Conservation (phyloP, 2,797 vertebrate genomes). For the Monodelphis domestica region DNA sequence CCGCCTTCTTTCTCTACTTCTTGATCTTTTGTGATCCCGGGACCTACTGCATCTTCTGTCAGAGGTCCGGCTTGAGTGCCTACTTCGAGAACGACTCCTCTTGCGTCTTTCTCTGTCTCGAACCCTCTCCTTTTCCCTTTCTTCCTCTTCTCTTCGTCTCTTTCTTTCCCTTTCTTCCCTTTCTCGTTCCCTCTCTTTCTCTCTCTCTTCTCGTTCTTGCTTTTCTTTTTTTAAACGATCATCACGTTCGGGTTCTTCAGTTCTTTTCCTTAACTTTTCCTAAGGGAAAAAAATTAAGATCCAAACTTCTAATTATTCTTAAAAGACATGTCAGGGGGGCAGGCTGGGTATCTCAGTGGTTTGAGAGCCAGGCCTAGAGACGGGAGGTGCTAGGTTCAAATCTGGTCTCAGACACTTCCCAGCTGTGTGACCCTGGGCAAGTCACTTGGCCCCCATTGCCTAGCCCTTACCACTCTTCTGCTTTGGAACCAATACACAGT, state of each 20-base stretch:
- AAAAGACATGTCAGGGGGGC: neutral
- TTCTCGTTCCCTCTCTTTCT: constrained; percentile 88
- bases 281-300: constrained; percentile 69
- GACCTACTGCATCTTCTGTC: constrained; percentile 95
- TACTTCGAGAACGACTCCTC: constrained; percentile 94
- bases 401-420: no score
- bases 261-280: constrained; percentile 89
- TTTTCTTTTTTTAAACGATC: constrained; percentile 91
- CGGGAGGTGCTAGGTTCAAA: no score
- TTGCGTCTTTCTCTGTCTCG: constrained; percentile 90
- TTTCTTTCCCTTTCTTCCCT: constrained; percentile 87
- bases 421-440: no score
- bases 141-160: constrained; percentile 86
- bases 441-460: no score
- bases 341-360: no score
- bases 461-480: no score
- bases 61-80: constrained; percentile 94
- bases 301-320: constrained; percentile 17
- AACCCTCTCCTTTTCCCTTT: constrained; percentile 88
- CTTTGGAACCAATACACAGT: no score
- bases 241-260: constrained; percentile 93
- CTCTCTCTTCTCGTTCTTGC: constrained; percentile 90
- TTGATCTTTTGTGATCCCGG: constrained; percentile 94
- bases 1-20: constrained; percentile 95
- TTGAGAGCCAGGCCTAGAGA: no score